Percentiles rank a stretch among this genome's conserved stretches.
Conservation (phyloP, 2,888 invertebrate species). For the Limnephilus lunatus region DNA sequence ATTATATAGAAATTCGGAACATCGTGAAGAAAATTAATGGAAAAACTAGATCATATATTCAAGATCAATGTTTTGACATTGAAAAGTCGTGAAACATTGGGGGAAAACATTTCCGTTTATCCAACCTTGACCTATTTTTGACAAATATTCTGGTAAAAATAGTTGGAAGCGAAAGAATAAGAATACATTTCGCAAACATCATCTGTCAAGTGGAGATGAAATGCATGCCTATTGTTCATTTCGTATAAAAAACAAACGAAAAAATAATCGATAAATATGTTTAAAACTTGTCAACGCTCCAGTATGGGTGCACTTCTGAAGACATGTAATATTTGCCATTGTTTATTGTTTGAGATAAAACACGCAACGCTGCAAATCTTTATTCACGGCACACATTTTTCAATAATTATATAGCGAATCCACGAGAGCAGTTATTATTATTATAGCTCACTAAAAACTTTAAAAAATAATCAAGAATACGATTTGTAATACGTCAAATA, state of each 20-base stretch:
- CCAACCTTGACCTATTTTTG: conserved; percentile 1
- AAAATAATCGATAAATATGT: conserved; percentile 10
- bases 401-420: not conserved
- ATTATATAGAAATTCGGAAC: not conserved
- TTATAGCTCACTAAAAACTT: not conserved
- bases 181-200: not conserved
- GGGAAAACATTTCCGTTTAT: not conserved
- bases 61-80: not conserved
- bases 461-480: not conserved
- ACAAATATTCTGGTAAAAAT: not conserved
- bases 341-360: not conserved
- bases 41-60: not conserved
- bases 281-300: not conserved
- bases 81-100: not conserved
- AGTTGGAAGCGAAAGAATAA: not conserved
- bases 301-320: not conserved
- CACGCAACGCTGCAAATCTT: not conserved
- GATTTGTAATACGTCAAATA: not conserved
- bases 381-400: not conserved
- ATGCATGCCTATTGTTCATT: not conserved
- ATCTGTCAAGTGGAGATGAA: not conserved
- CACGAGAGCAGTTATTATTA: not conserved
- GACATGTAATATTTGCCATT: not conserved
- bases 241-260: not conserved
- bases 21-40: not conserved